Percentiles rank a stretch among this genome's conserved stretches.
These are phyloP conservation scores for Heteropelma amictum DNA, from an alignment of 2,888 invertebrate species.

Conservation along the genomic window DNA sequence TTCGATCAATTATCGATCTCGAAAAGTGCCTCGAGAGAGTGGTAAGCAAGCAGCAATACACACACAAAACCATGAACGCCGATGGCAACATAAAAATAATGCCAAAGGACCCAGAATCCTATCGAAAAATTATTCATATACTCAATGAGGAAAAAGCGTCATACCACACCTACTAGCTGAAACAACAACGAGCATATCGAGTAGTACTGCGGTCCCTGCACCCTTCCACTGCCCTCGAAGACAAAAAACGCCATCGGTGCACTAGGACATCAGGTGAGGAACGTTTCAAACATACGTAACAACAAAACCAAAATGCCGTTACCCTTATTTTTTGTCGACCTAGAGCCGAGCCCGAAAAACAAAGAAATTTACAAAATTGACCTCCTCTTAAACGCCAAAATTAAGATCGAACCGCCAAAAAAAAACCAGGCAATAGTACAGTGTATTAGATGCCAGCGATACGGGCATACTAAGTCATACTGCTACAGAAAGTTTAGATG, in stretches of 20 bases:
- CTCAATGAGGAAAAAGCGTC: neutral
- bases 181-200: conserved; percentile 43
- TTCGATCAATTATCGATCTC: neutral
- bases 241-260: neutral
- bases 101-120: neutral
- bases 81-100: neutral
- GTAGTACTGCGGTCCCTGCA: conserved; percentile 53
- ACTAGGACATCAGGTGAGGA: conserved; percentile 48
- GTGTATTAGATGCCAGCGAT: conserved; percentile 49
- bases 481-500: conserved; percentile 70
- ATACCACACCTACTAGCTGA: conserved; percentile 46
- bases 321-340: conserved; percentile 59
- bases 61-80: neutral
- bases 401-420: neutral
- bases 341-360: conserved; percentile 60
- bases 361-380: conserved; percentile 56
- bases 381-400: neutral
- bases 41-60: neutral
- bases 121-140: neutral
- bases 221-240: conserved; percentile 1
- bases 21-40: neutral
- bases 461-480: conserved; percentile 62
- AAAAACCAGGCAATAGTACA: too few species aligned
- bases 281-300: conserved; percentile 47
- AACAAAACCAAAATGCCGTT: conserved; percentile 50